These are phyloP conservation scores for Ridgeia piscesae DNA, from an alignment of 1,140 invertebrate species.

Conservation along the genomic window DNA sequence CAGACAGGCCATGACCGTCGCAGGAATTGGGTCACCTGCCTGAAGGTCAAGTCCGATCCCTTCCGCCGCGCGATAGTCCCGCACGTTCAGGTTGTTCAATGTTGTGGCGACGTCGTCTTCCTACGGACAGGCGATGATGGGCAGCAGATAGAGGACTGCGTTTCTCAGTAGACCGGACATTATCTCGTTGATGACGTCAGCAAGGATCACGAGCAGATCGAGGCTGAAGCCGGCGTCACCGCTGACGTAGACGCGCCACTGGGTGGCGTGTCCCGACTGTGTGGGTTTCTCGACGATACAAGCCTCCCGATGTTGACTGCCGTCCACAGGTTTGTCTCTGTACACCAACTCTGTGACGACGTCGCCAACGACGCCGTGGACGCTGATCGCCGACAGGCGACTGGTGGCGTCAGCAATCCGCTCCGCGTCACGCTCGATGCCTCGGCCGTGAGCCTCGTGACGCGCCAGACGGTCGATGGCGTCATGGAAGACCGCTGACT, in stretches of 20 bases:
- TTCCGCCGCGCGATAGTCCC: constrained; percentile 22
- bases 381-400: not conserved
- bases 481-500: constrained; percentile 35
- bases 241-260: constrained; percentile 29
- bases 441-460: not conserved
- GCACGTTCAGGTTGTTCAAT: not conserved
- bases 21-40: constrained; percentile 29
- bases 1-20: constrained; percentile 35
- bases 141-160: constrained; percentile 34
- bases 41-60: not conserved
- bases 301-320: not conserved
- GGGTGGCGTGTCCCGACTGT: not conserved
- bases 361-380: not conserved
- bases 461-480: constrained; percentile 26
- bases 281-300: constrained; percentile 26
- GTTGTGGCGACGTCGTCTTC: not conserved
- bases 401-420: not conserved
- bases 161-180: constrained; percentile 26
- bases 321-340: not conserved
- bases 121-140: constrained; percentile 27
- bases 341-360: not conserved
- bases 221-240: constrained; percentile 15
- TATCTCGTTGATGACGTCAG: constrained; percentile 32
- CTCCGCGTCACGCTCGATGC: not conserved
- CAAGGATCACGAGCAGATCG: constrained; percentile 32